A percentile compares a stretch with the other conserved stretches of the same genome.
These are phyloP conservation scores for Sisyra nigra DNA, from an alignment of 2,888 invertebrate species.

Conservation along the genomic window DNA sequence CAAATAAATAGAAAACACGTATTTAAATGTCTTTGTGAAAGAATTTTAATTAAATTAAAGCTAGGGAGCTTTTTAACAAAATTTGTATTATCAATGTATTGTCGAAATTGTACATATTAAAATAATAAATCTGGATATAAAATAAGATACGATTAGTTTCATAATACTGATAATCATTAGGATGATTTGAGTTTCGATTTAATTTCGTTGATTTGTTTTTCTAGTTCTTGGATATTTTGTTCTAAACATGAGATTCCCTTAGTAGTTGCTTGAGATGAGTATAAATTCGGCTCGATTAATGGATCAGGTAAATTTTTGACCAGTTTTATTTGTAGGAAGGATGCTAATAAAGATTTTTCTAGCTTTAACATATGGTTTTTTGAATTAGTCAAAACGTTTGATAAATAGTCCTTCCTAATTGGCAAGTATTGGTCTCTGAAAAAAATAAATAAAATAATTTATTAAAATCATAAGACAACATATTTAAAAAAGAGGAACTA, in stretches of 20 bases:
- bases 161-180: too few relatives aligned
- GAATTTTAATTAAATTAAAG: too few relatives aligned
- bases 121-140: not conserved
- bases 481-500: too few relatives aligned
- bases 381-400: not conserved
- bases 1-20: too few relatives aligned
- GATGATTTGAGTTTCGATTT: too few relatives aligned
- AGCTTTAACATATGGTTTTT: not conserved
- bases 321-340: not conserved
- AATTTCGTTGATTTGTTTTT: not conserved
- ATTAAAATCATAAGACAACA: too few relatives aligned
- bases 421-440: not conserved
- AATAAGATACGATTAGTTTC: not conserved
- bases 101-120: not conserved
- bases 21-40: too few relatives aligned
- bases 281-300: not conserved
- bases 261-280: not conserved
- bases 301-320: not conserved
- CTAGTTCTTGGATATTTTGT: not conserved
- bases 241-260: not conserved
- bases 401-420: not conserved
- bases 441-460: not conserved
- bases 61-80: not conserved
- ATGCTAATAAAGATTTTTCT: not conserved
- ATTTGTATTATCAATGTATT: too few relatives aligned